A percentile compares a stretch with the other conserved stretches of the same genome.
These are phyloP conservation scores for Parambassis ranga DNA, from an alignment of 2,797 vertebrate genomes.

Conservation along the genomic window DNA sequence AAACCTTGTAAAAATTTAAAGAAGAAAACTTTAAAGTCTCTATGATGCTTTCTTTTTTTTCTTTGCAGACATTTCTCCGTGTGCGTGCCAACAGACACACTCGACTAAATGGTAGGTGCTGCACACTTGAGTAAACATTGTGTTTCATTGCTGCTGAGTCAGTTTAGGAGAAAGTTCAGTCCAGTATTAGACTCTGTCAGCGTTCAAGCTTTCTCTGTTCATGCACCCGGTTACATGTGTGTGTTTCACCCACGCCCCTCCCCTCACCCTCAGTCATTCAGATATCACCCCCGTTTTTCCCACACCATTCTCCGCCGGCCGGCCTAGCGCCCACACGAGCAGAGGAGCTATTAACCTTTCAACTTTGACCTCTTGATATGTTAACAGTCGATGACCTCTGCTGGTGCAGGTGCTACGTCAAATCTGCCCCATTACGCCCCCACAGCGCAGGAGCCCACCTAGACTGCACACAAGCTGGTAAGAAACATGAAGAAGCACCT, in stretches of 20 bases:
- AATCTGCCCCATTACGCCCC: constrained; percentile 78
- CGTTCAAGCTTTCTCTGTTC: constrained; percentile 35
- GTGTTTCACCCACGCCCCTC: constrained; percentile 27
- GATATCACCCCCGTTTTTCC: constrained; percentile 48
- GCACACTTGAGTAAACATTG: constrained; percentile 5
- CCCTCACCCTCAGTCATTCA: constrained; percentile 24
- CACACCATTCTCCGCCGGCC: constrained; percentile 67
- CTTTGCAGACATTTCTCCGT: constrained; percentile 90
- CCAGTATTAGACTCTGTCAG: neutral
- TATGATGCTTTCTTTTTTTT: neutral
- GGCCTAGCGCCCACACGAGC: constrained; percentile 84
- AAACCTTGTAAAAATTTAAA: neutral
- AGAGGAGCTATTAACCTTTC: constrained; percentile 84
- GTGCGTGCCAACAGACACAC: constrained; percentile 97
- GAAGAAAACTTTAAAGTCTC: neutral
- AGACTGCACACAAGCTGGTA: constrained; percentile 82
- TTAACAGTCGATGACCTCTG: constrained; percentile 86
- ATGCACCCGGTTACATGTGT: constrained; percentile 27
- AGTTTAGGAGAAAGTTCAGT: constrained; percentile 10
- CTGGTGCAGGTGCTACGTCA: constrained; percentile 87
- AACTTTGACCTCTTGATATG: constrained; percentile 84
- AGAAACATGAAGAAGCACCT: constrained; percentile 54
- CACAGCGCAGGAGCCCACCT: constrained; percentile 81
- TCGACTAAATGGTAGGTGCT: constrained; percentile 89
- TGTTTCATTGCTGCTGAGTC: constrained; percentile 27